A percentile compares a stretch with the other conserved stretches of the same genome.
phyloP scores from a whole-genome alignment of 2,888 invertebrate species.

The Xylocampa areola region DNA sequence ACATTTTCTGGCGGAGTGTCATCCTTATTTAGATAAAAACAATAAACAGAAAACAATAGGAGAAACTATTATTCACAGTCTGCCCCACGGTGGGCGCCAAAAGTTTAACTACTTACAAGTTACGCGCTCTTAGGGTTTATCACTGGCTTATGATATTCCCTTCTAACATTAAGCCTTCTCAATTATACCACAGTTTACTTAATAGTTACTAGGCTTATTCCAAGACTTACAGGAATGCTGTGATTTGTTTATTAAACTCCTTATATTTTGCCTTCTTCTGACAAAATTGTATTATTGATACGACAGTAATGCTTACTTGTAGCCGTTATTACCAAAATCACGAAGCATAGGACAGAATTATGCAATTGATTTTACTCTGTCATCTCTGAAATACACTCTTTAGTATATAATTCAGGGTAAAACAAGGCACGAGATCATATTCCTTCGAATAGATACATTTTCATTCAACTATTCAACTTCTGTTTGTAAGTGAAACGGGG shows the following conservation, averaged over 20 bases:
- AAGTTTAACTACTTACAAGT: constrained; percentile 8
- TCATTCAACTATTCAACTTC: constrained; percentile 56
- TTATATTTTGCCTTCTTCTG: constrained; percentile 10
- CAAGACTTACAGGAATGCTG: no score
- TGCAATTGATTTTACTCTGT: constrained; percentile 33
- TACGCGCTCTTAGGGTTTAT: constrained; percentile 9
- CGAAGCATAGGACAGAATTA: constrained; percentile 16
- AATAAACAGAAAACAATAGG: constrained; percentile 33
- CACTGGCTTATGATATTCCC: constrained; percentile 14
- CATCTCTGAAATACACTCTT: neutral
- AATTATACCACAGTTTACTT: no score
- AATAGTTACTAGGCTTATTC: no score
- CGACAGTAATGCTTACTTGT: constrained; percentile 23
- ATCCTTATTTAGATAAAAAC: constrained; percentile 7
- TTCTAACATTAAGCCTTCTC: constrained; percentile 12
- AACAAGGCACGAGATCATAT: constrained; percentile 44
- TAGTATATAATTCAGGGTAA: constrained; percentile 10
- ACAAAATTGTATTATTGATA: constrained; percentile 21
- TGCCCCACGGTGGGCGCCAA: constrained; percentile 62
- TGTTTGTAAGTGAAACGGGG: constrained; percentile 54
- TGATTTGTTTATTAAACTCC: no score
- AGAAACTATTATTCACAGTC: constrained; percentile 36
- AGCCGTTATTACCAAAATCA: constrained; percentile 19
- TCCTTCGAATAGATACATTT: constrained; percentile 47
- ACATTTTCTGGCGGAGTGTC: neutral